A percentile compares a stretch with the other conserved stretches of the same genome.
phyloP scores from a whole-genome alignment of 1,140 invertebrate species.

The Pseudoatta argentina region DNA sequence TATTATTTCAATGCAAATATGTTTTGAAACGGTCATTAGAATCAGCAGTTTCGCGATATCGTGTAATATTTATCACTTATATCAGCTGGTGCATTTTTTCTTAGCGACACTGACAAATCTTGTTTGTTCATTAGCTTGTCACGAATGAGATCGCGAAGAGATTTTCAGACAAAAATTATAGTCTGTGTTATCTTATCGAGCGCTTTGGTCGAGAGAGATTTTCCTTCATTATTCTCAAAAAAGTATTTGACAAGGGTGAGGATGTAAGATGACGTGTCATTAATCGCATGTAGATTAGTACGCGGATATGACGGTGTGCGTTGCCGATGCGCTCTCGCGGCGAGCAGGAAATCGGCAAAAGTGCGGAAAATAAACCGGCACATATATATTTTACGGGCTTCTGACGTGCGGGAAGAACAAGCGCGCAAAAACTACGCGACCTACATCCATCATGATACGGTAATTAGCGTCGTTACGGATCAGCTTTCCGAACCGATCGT shows the following conservation, averaged over 20 bases:
- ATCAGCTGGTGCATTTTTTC: background rate
- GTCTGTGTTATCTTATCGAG: background rate
- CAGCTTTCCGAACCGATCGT: conserved; percentile 25
- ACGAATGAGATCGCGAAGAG: no score
- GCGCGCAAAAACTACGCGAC: conserved; percentile 34
- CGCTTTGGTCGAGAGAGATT: conserved; percentile 1
- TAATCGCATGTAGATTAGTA: conserved; percentile 20
- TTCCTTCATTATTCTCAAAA: conserved; percentile 1
- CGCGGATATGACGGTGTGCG: background rate
- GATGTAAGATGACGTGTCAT: background rate
- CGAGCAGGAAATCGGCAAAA: conserved; percentile 36
- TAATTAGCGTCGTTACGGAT: conserved; percentile 48
- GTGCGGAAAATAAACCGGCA: conserved; percentile 21
- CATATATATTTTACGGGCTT: conserved; percentile 29
- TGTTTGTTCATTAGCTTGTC: background rate
- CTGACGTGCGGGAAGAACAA: conserved; percentile 16
- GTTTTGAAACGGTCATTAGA: background rate
- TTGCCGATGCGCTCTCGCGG: background rate
- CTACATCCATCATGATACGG: conserved; percentile 40
- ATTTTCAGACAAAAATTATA: background rate
- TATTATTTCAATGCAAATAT: background rate
- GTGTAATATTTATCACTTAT: conserved; percentile 10
- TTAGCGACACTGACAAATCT: background rate
- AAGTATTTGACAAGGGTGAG: background rate
- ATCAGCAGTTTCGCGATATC: background rate